phyloP scores from a whole-genome alignment of 2,113 vertebrate species.

The Regulus satrapa region DNA sequence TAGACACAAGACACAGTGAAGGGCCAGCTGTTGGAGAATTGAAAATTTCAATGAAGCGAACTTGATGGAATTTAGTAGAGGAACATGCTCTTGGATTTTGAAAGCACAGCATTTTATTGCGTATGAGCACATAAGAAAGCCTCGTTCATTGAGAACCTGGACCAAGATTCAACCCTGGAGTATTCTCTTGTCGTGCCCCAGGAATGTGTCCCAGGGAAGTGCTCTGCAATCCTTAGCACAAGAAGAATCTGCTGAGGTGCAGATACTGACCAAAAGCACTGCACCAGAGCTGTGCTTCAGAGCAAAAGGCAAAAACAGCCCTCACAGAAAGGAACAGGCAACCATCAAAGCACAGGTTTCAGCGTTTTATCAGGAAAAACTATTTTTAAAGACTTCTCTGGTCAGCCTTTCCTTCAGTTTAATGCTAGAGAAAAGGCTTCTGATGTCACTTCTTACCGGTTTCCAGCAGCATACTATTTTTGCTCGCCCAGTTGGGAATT shows the following conservation, averaged over 20 bases:
- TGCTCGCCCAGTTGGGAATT: slow-evolving; percentile 88
- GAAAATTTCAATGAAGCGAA: not conserved
- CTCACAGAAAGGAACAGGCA: not conserved
- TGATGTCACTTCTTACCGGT: slow-evolving; percentile 78
- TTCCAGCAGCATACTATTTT: slow-evolving; percentile 74
- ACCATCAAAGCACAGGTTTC: not conserved
- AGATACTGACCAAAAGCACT: not conserved
- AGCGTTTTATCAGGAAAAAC: not conserved
- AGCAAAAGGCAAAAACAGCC: not conserved
- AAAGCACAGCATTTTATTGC: not conserved
- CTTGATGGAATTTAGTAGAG: not conserved
- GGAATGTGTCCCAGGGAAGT: not conserved
- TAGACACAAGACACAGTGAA: not conserved
- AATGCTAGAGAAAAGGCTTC: not conserved
- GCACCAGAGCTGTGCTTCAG: not conserved
- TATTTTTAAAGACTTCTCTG: not conserved
- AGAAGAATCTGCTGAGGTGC: not conserved
- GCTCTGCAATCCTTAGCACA: not conserved
- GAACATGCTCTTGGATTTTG: not conserved
- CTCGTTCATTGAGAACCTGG: not conserved
- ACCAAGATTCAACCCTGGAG: not conserved
- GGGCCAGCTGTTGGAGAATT: not conserved
- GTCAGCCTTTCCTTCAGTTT: not conserved
- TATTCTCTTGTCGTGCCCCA: not conserved
- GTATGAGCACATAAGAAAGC: not conserved